phyloP scores from a whole-genome alignment of 2,113 vertebrate genomes.

The Podarcis muralis region DNA sequence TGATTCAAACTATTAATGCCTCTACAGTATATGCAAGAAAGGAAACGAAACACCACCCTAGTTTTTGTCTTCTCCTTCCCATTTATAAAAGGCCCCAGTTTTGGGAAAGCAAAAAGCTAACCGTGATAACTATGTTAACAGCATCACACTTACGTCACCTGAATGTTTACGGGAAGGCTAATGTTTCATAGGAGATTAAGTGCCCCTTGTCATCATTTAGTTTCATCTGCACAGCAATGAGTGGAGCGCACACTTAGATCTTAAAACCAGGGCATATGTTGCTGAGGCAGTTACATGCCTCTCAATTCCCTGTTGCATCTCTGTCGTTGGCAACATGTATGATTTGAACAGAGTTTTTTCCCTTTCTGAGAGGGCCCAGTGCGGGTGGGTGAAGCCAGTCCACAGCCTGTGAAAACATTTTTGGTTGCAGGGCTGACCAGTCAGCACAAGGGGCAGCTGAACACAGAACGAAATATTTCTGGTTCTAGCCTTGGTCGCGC shows the following conservation, averaged over 20 bases:
- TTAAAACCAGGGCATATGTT: background rate
- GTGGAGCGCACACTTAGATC: background rate
- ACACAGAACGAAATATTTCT: background rate
- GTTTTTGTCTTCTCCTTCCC: background rate
- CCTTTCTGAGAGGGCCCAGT: background rate
- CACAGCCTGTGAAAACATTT: too few species aligned
- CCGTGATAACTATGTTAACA: background rate
- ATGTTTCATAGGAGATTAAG: slow-evolving; percentile 4
- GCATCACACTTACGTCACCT: background rate
- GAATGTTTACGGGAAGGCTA: background rate
- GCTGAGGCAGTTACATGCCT: background rate
- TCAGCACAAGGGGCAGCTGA: background rate
- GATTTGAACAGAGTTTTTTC: background rate
- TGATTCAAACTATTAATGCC: background rate
- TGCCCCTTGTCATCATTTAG: background rate
- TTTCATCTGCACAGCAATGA: background rate
- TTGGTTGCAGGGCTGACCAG: too few species aligned
- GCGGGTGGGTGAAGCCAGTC: background rate
- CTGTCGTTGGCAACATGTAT: background rate
- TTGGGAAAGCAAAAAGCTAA: background rate
- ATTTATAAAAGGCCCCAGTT: background rate
- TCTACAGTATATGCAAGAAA: background rate
- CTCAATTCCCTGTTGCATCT: background rate
- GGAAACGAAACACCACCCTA: background rate
- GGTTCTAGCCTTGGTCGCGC: background rate